phyloP scores from a whole-genome alignment of 37 sponge, comb jelly and placozoan genomes.

The Eunapius fragilis region DNA sequence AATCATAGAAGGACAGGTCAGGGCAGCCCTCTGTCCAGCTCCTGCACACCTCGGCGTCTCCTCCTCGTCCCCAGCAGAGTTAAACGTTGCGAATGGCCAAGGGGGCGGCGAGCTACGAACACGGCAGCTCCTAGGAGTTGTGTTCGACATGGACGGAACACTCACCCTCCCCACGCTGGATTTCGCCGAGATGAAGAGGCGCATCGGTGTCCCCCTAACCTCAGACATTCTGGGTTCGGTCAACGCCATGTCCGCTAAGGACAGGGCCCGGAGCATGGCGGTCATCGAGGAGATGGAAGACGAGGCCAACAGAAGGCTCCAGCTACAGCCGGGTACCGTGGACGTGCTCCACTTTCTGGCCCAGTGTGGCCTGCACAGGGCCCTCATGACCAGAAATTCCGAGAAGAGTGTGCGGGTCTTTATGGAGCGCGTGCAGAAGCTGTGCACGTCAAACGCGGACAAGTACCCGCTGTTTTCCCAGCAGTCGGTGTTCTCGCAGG shows the following conservation, averaged over 20 bases:
- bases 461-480: slow-evolving; percentile 12
- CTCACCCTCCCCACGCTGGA: slow-evolving; percentile 64
- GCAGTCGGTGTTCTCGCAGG: slow-evolving; percentile 57
- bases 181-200: slow-evolving; percentile 33
- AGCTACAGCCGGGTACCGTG: slow-evolving; percentile 59
- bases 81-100: no score
- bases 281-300: slow-evolving; percentile 71
- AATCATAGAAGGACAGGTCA: no score
- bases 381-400: slow-evolving; percentile 64
- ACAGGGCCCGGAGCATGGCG: slow-evolving; percentile 29
- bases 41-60: no score
- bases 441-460: slow-evolving; percentile 9
- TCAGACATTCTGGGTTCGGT: slow-evolving; percentile 56
- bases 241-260: no score
- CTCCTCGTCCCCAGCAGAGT: no score
- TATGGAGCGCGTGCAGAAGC: slow-evolving; percentile 26
- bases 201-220: slow-evolving; percentile 17
- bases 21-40: no score
- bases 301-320: slow-evolving; percentile 30
- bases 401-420: slow-evolving; percentile 26
- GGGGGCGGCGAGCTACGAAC: no score
- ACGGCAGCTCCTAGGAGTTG: slow-evolving; percentile 40
- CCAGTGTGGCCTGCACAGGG: slow-evolving; percentile 19
- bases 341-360: slow-evolving; percentile 55
- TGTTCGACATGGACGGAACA: slow-evolving; percentile 88